phyloP scores from a whole-genome alignment of 2,888 invertebrate genomes.

The Pachydiplax longipennis region DNA sequence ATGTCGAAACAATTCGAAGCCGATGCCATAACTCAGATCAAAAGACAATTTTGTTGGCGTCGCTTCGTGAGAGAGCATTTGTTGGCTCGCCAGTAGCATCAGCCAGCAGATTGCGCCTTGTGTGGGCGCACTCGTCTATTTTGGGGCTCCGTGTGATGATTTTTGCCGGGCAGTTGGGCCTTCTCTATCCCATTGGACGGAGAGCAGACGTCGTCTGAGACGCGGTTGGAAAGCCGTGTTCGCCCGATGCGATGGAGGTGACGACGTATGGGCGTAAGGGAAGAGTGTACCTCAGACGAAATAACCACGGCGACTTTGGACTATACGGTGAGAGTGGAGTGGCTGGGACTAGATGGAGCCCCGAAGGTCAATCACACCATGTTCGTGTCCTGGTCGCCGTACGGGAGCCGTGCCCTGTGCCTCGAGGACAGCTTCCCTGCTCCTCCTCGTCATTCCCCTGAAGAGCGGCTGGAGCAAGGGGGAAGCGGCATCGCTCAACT shows the following conservation, averaged over 20 bases:
- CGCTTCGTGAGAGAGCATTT: not conserved
- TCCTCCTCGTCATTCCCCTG: not conserved
- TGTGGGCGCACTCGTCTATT: not conserved
- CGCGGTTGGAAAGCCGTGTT: no score
- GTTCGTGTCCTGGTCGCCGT: slow-evolving; percentile 41
- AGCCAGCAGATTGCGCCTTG: slow-evolving; percentile 28
- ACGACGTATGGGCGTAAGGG: slow-evolving; percentile 47
- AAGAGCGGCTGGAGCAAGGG: slow-evolving; percentile 18
- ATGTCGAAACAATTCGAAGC: not conserved
- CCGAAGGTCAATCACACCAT: slow-evolving; percentile 49
- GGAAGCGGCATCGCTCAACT: slow-evolving; percentile 24
- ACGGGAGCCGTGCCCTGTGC: slow-evolving; percentile 48
- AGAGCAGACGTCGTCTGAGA: not conserved
- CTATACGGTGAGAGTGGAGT: slow-evolving; percentile 51
- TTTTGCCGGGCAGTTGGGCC: slow-evolving; percentile 27
- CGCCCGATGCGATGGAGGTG: slow-evolving; percentile 28
- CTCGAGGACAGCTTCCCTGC: not conserved
- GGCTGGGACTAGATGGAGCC: slow-evolving; percentile 50
- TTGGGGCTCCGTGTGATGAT: not conserved
- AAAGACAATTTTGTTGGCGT: not conserved
- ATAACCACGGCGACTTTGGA: slow-evolving; percentile 41
- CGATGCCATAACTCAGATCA: not conserved
- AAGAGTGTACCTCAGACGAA: not conserved
- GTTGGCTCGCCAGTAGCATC: slow-evolving; percentile 1
- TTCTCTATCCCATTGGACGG: no score